Evolutionary conservation across 2,797 vertebrate genomes (phyloP).

Genomic region (Tragopan temminckii): DNA sequence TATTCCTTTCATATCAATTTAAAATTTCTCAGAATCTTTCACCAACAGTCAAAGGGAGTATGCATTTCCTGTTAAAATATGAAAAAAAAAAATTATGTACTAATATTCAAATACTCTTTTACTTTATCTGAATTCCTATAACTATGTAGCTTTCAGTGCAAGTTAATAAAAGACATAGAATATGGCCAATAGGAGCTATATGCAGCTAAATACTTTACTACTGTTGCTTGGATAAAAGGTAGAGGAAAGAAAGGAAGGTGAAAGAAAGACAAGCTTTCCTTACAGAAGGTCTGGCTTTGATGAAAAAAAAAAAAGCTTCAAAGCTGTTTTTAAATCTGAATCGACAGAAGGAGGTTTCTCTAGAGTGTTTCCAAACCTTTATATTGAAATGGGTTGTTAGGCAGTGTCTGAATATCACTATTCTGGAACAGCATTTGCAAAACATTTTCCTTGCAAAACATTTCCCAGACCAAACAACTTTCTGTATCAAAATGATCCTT

Average conservation of each 20-base stretch:
- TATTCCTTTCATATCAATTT: neutral
- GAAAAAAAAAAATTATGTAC: neutral
- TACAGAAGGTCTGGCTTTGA: neutral
- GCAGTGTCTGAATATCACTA: constrained; percentile 69
- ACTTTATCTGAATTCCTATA: neutral
- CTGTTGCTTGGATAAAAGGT: neutral
- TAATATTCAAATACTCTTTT: neutral
- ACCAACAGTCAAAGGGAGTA: neutral
- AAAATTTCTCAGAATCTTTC: neutral
- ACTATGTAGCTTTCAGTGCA: neutral
- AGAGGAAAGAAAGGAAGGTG: neutral
- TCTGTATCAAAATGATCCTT: constrained; percentile 72
- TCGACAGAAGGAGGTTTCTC: constrained; percentile 22
- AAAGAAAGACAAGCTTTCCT: neutral
- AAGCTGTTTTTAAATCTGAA: constrained; percentile 23
- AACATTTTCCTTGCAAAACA: constrained; percentile 49
- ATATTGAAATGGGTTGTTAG: constrained; percentile 54
- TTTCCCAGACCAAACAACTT: constrained; percentile 68
- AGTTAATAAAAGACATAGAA: neutral
- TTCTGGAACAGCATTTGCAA: constrained; percentile 64
- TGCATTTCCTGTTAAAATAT: neutral
- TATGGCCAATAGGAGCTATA: neutral
- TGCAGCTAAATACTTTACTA: neutral
- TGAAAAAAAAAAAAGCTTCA: neutral
- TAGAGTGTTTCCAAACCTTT: constrained; percentile 40